phyloP scores from a whole-genome alignment of 2,888 invertebrate species.

The Sarcophaga variegata region DNA sequence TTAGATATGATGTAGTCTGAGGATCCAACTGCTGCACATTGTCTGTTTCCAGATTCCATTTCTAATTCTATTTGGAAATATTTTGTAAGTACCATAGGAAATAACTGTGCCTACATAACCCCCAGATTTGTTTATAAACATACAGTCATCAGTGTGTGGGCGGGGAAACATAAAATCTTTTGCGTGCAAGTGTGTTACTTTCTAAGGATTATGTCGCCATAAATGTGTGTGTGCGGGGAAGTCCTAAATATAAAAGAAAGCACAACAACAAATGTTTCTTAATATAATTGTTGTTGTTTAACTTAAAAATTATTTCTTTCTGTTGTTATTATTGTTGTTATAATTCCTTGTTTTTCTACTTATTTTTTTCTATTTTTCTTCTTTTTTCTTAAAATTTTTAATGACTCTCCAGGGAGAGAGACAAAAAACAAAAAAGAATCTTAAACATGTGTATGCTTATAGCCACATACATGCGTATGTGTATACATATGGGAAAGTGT shows the following conservation, averaged over 20 bases:
- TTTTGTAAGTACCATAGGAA: too few relatives aligned
- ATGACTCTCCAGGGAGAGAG: conserved; percentile 69
- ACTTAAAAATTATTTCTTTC: conserved; percentile 71
- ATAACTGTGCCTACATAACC: too few relatives aligned
- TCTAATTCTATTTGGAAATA: too few relatives aligned
- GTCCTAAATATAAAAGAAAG: neutral
- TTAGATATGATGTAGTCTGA: too few relatives aligned
- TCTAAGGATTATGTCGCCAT: too few relatives aligned
- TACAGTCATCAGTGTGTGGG: too few relatives aligned
- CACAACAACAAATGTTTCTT: conserved; percentile 21
- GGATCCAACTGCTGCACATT: too few relatives aligned
- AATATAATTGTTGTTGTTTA: conserved; percentile 20
- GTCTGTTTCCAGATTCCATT: too few relatives aligned
- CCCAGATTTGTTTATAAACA: too few relatives aligned
- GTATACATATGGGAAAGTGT: conserved; percentile 18
- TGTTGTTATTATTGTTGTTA: conserved; percentile 73
- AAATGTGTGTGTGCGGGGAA: neutral
- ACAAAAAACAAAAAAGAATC: conserved; percentile 1
- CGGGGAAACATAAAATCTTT: too few relatives aligned
- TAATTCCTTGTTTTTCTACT: conserved; percentile 72
- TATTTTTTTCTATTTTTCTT: conserved; percentile 68
- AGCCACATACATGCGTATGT: conserved; percentile 21
- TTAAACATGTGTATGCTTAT: neutral
- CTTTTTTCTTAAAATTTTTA: conserved; percentile 71
- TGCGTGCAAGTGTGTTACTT: too few relatives aligned